phyloP scores from a whole-genome alignment of 2,113 vertebrate species.

The Loxodonta africana region DNA sequence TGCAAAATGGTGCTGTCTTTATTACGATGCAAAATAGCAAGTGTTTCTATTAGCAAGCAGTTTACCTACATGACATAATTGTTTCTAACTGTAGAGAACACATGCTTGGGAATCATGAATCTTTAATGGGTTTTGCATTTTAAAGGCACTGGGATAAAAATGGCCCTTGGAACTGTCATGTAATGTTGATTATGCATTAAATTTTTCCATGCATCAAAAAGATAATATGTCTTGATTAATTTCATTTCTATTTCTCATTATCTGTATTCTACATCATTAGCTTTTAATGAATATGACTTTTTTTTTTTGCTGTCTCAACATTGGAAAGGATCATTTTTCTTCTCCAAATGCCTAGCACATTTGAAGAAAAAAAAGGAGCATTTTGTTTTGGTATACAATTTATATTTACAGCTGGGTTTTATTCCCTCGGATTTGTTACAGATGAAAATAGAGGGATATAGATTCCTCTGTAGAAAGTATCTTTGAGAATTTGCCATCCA shows the following conservation, averaged over 20 bases:
- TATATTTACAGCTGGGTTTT: constrained; percentile 41
- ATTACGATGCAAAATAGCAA: neutral
- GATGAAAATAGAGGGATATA: neutral
- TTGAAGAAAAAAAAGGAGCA: neutral
- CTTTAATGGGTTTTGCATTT: constrained; percentile 83
- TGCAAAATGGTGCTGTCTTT: neutral
- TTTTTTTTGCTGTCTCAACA: constrained; percentile 69
- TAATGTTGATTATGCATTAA: constrained; percentile 77
- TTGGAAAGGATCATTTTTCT: constrained; percentile 36
- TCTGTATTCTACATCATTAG: constrained; percentile 80
- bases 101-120: constrained; percentile 82
- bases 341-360: constrained; percentile 33
- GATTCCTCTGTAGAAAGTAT: neutral
- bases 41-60: constrained; percentile 68
- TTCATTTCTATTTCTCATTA: constrained; percentile 81
- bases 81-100: constrained; percentile 79
- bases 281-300: constrained; percentile 83
- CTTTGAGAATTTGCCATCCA: neutral
- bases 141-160: constrained; percentile 82
- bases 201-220: constrained; percentile 74
- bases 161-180: constrained; percentile 70
- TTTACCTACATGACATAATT: constrained; percentile 75
- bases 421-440: constrained; percentile 7
- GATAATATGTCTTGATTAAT: constrained; percentile 83
- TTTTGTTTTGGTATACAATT: constrained; percentile 1